Base-by-base conservation (phyloP, 2,797 vertebrate genomes). In the Nyctalus aviator region DNA sequence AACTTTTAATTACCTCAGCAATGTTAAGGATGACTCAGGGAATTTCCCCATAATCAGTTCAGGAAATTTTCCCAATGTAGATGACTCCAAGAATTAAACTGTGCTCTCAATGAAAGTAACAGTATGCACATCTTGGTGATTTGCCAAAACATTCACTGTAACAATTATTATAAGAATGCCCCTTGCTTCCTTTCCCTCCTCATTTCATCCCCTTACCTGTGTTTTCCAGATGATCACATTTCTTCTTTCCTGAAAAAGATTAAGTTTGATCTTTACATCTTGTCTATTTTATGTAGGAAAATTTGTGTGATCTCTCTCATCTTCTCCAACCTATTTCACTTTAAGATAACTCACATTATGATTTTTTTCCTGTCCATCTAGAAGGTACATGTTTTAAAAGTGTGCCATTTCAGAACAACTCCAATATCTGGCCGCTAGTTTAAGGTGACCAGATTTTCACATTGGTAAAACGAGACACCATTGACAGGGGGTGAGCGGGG, bases 21-120 rank as follows among this genome's bases (percentile, higher is more conserved):
- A 66, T 41, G 83, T 62, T 72, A 90, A 88, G 72, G 76, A 95
- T 95, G 95, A 97, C 75, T 96, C 88, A 86, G 88, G 94, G 90
- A 96, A 85, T 95, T 48, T 68, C 96, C 84, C 20, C 2, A 10
- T 53, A 92, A 93, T 95, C 75, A 90, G 37, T 82, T 93, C 88
- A 90, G 83, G 44, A 69, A 84, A 71, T 84, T 79, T 71, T 85
- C 88, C 79, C 90, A 86, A 41, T 57, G 66, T n/a, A n/a, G 81
- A 90, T 72, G 37, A 72, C 75, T 92, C n/a, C 15, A 78, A 41
- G 27, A 88, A 85, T 44, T 48, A 57, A 85, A 79, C 41, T 62
- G 15, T 15, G 30, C 6, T 85, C 44, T 71, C 53, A 44, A 6
- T n/a, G 68, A 77, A 85, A 88, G 55, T 53, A 41, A n/a, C 13